Percentiles rank a stretch among this genome's conserved stretches.
These are phyloP conservation scores for Tupaia chinensis DNA, from an alignment of 2,113 vertebrate genomes.

Conservation along the genomic window DNA sequence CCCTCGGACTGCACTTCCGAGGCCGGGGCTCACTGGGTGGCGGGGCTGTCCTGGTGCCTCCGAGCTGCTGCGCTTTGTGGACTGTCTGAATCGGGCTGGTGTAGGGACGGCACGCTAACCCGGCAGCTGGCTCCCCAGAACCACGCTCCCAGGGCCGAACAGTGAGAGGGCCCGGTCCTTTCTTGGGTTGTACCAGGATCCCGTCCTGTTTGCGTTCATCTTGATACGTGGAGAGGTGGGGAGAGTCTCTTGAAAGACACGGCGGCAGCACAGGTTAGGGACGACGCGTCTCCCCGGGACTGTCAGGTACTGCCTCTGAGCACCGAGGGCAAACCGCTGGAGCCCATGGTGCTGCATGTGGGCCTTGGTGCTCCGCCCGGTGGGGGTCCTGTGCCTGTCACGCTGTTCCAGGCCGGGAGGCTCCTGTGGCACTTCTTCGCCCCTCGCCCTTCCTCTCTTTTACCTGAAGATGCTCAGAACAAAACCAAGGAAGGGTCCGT, in stretches of 20 bases:
- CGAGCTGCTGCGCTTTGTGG: not conserved
- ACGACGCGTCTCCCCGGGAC: no score
- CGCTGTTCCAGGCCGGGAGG: not conserved
- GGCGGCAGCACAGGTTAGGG: no score
- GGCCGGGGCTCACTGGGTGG: no score
- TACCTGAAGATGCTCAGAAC: not conserved
- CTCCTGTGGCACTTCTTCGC: not conserved
- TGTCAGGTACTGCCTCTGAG: no score
- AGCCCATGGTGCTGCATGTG: no score
- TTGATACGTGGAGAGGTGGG: conserved; percentile 2
- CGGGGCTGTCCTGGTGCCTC: not conserved
- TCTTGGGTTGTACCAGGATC: not conserved
- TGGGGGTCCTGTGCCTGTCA: no score
- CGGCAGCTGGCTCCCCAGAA: not conserved
- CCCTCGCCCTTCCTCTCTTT: not conserved
- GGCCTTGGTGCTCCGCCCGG: no score
- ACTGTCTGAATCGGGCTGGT: not conserved
- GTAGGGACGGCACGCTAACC: not conserved
- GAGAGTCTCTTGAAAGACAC: not conserved
- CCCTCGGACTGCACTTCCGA: no score
- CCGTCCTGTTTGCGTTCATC: not conserved
- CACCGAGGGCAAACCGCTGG: no score
- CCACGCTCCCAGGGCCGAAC: not conserved
- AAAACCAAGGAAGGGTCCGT: not conserved
- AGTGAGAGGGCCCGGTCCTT: not conserved